Conservation (phyloP, 2,888 invertebrate genomes). For the Tenthredo scrophulariae region DNA sequence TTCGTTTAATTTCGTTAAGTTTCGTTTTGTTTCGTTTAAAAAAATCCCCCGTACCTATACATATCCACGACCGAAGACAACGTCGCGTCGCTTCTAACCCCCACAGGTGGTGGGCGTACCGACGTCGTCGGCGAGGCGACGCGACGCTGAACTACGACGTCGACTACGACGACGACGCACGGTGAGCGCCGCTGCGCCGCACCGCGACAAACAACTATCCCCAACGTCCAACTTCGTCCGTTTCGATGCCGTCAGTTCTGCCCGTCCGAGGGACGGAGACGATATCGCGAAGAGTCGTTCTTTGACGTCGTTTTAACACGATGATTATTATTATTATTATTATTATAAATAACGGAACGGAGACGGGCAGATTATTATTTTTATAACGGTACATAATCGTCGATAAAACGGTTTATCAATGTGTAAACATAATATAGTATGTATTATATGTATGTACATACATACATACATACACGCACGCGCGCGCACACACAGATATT, state of each 20-base stretch:
- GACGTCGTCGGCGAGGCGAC: constrained; percentile 62
- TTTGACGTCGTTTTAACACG: background rate
- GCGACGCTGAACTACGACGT: constrained; percentile 55
- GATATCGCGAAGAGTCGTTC: constrained; percentile 7
- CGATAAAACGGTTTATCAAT: constrained; percentile 5
- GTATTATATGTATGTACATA: background rate
- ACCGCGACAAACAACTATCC: constrained; percentile 66
- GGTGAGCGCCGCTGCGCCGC: constrained; percentile 57
- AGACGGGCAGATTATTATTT: background rate
- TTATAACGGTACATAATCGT: background rate
- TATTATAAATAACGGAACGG: background rate
- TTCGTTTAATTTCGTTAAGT: background rate
- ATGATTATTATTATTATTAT: background rate
- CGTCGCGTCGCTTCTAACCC: constrained; percentile 48
- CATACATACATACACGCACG: background rate
- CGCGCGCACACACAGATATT: background rate
- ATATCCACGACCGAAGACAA: constrained; percentile 3
- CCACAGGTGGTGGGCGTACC: constrained; percentile 73
- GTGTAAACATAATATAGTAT: background rate
- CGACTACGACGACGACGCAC: constrained; percentile 62
- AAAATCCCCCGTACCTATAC: background rate
- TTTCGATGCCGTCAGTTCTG: constrained; percentile 38
- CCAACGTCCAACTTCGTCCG: constrained; percentile 53
- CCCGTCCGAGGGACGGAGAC: constrained; percentile 26
- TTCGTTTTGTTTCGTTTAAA: background rate